Percentiles rank a stretch among this genome's conserved stretches.
These are phyloP conservation scores for Brevimyrus niger DNA, from an alignment of 2,113 vertebrate genomes.

Conservation along the genomic window DNA sequence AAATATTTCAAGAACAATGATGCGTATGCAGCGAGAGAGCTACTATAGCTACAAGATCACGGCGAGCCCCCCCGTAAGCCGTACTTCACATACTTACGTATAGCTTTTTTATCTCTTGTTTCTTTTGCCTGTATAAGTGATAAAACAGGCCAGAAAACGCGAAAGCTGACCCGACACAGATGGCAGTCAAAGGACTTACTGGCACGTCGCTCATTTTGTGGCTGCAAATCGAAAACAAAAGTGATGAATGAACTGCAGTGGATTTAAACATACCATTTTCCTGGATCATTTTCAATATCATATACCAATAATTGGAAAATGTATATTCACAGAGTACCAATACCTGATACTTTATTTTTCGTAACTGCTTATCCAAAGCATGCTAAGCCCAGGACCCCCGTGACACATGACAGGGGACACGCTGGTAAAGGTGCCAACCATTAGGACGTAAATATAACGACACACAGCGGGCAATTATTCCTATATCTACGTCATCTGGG, in stretches of 20 bases:
- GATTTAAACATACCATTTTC: background rate
- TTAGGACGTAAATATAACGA: background rate
- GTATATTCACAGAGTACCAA: background rate
- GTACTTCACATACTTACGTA: background rate
- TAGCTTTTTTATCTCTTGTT: background rate
- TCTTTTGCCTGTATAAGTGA: conserved; percentile 23
- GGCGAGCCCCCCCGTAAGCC: background rate
- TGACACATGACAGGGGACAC: background rate
- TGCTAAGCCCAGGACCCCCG: background rate
- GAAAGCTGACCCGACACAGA: conserved; percentile 57
- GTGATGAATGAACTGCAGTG: background rate
- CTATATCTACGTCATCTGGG: background rate
- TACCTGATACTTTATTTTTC: background rate
- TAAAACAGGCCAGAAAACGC: conserved; percentile 60
- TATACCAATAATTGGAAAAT: background rate
- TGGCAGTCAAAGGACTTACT: conserved; percentile 42
- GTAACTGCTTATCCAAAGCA: background rate
- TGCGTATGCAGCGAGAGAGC: background rate
- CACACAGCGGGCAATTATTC: background rate
- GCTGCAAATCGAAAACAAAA: background rate
- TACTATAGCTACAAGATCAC: background rate
- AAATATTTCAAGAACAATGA: background rate
- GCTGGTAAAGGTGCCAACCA: background rate
- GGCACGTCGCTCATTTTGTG: conserved; percentile 49
- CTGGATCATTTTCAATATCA: background rate